Conservation (phyloP, 2,113 vertebrate species). For the Hippocampus abdominalis region DNA sequence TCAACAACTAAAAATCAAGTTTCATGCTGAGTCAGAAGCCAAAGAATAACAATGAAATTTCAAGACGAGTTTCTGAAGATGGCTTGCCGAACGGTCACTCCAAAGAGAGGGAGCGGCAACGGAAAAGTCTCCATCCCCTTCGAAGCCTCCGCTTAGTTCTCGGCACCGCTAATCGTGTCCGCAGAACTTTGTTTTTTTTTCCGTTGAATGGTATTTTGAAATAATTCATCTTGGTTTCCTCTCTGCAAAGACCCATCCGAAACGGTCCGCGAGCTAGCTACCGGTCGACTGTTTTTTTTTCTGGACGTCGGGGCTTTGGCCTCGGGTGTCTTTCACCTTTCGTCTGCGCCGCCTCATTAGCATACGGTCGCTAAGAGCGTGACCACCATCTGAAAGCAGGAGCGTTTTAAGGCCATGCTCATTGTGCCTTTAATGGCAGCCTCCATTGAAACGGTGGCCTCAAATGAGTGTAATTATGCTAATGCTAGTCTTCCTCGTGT, state of each 20-base stretch:
- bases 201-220: no score
- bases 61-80: no score
- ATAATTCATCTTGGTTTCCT: not conserved
- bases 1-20: no score
- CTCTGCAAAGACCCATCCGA: not conserved
- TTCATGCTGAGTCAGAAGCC: no score
- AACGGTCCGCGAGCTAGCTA: not conserved
- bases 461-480: constrained; percentile 66
- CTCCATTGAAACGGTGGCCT: constrained; percentile 46
- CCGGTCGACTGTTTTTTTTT: not conserved
- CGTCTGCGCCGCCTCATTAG: constrained; percentile 21
- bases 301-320: constrained; percentile 7
- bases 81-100: no score
- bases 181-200: no score
- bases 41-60: no score
- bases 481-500: constrained; percentile 60
- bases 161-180: no score
- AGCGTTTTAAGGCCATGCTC: constrained; percentile 40
- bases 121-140: no score
- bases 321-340: constrained; percentile 7
- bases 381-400: constrained; percentile 44
- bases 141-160: no score
- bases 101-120: no score
- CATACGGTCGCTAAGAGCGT: constrained; percentile 24
- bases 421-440: constrained; percentile 55